Conservation (phyloP, 2,797 vertebrate species). For the Aplochiton taeniatus region DNA sequence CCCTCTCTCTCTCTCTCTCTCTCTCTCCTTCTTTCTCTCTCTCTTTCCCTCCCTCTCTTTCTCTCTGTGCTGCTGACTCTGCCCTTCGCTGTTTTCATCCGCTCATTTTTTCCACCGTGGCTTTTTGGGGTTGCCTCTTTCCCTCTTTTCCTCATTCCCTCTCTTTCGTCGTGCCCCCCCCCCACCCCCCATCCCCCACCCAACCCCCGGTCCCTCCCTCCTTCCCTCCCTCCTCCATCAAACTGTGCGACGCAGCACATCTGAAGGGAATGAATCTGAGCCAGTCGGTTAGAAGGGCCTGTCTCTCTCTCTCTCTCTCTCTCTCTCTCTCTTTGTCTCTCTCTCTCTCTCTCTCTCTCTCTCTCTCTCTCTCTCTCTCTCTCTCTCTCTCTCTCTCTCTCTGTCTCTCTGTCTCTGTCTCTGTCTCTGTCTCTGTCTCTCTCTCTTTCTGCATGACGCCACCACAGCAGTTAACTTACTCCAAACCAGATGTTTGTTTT, state of each 20-base stretch:
- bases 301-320: constrained; percentile 62
- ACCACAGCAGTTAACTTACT: constrained; percentile 79
- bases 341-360: not conserved
- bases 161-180: constrained; percentile 1
- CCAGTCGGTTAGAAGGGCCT: constrained; percentile 59
- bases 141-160: constrained; percentile 52
- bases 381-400: constrained; percentile 47
- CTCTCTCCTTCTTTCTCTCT: constrained; percentile 10
- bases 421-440: constrained; percentile 31
- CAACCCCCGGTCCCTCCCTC: constrained; percentile 38
- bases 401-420: not conserved
- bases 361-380: constrained; percentile 33
- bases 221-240: constrained; percentile 57
- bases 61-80: constrained; percentile 77
- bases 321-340: not conserved
- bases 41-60: constrained; percentile 46
- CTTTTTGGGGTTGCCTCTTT: constrained; percentile 74
- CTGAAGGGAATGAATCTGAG: constrained; percentile 63
- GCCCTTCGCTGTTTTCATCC: constrained; percentile 77
- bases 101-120: constrained; percentile 84
- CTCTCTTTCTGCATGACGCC: constrained; percentile 73
- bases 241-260: constrained; percentile 80
- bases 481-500: constrained; percentile 83
- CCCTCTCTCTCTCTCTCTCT: constrained; percentile 9
- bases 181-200: not conserved